Conservation (phyloP, 2,888 invertebrate species). For the Melinopterus prodromus region DNA sequence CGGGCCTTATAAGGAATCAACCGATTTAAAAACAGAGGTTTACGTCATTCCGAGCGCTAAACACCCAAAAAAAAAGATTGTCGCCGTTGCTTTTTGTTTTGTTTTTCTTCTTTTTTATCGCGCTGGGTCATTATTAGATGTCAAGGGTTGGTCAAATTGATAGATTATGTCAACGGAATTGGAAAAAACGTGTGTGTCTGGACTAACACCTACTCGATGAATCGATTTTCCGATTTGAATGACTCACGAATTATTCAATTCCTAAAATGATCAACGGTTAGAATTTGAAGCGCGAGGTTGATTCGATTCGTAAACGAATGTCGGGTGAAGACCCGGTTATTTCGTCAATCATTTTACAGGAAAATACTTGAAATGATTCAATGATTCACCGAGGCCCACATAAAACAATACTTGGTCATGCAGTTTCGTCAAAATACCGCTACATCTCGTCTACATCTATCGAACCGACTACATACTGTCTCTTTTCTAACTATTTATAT, state of each 20-base stretch:
- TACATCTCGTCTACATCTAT: too few species aligned
- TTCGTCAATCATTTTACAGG: neutral
- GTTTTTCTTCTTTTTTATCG: neutral
- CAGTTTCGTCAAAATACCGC: slow-evolving; percentile 21
- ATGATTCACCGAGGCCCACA: slow-evolving; percentile 16
- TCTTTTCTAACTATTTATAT: too few species aligned
- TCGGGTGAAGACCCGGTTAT: neutral
- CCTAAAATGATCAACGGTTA: neutral
- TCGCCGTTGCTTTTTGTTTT: neutral
- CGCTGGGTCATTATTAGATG: neutral
- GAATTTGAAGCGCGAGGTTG: too few species aligned
- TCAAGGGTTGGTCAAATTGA: neutral
- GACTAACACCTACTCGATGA: neutral
- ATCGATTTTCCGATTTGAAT: neutral
- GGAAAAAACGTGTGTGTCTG: neutral
- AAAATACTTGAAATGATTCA: slow-evolving; percentile 16
- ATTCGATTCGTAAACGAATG: too few species aligned
- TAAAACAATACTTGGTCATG: slow-evolving; percentile 26
- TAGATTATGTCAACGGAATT: too few species aligned
- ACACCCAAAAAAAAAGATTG: neutral
- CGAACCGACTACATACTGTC: too few species aligned
- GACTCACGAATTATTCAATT: neutral
- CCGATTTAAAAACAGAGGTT: slow-evolving; percentile 47
- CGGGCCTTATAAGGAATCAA: slow-evolving; percentile 54
- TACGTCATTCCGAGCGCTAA: slow-evolving; percentile 48